These are phyloP conservation scores for Goniozus legneri DNA, from an alignment of 1,140 invertebrate species.

Conservation along the genomic window DNA sequence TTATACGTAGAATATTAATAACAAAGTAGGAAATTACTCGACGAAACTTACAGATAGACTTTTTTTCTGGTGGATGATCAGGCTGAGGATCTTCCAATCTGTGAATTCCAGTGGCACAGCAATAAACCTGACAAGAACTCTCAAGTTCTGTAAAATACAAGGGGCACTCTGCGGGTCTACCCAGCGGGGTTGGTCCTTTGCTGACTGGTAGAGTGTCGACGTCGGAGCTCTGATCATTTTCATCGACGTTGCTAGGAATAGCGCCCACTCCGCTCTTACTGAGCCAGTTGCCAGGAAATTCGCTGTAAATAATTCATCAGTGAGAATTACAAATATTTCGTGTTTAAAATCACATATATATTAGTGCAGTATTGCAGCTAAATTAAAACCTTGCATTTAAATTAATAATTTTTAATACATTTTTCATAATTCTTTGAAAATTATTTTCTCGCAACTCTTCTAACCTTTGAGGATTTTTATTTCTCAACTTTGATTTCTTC, in stretches of 20 bases:
- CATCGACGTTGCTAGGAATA: constrained; percentile 44
- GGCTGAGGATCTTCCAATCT: constrained; percentile 41
- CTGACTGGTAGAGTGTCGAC: constrained; percentile 29
- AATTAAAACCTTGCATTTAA: no score
- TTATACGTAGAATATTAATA: constrained; percentile 3
- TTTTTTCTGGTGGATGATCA: constrained; percentile 46
- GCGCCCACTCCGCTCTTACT: constrained; percentile 38
- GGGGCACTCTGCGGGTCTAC: constrained; percentile 42
- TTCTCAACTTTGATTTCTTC: no score
- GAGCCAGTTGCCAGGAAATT: constrained; percentile 45
- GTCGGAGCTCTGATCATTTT: constrained; percentile 44
- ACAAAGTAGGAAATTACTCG: no score
- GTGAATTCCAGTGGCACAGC: constrained; percentile 45
- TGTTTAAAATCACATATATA: no score
- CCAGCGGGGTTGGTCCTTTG: constrained; percentile 37
- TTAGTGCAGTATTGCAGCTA: no score
- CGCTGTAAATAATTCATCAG: no score
- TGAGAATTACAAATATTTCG: no score
- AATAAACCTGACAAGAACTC: constrained; percentile 46
- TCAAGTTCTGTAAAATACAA: constrained; percentile 41
- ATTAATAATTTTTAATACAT: no score
- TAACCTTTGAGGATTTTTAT: no score
- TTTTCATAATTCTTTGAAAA: no score
- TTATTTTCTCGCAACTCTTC: no score
- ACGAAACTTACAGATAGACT: constrained; percentile 39